phyloP scores from a whole-genome alignment of 2,113 vertebrate genomes.

The Setophaga coronata region DNA sequence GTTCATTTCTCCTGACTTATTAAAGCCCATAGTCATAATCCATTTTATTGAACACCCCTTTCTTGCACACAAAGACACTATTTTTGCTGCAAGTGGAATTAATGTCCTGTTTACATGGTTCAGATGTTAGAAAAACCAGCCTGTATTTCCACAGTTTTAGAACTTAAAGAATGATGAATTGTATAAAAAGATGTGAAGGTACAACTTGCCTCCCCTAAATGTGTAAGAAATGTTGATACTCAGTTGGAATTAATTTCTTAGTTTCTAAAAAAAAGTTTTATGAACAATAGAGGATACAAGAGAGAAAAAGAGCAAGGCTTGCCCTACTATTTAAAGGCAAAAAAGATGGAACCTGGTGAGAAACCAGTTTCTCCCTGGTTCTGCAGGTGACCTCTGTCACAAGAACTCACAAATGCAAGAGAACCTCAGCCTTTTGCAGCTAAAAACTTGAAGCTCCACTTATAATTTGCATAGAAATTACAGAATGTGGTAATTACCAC shows the following conservation, averaged over 20 bases:
- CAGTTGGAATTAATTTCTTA: neutral
- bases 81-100: neutral
- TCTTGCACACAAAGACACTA: neutral
- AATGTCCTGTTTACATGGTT: neutral
- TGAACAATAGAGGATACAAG: neutral
- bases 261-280: neutral
- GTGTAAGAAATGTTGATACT: neutral
- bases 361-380: neutral
- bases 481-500: neutral
- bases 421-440: neutral
- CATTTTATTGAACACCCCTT: neutral
- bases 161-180: neutral
- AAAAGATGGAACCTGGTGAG: neutral
- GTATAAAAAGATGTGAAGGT: neutral
- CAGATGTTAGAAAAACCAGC: neutral
- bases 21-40: neutral
- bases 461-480: constrained; percentile 42
- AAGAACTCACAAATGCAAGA: neutral
- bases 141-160: neutral
- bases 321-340: neutral
- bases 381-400: neutral
- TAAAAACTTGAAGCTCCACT: neutral
- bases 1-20: neutral
- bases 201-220: neutral
- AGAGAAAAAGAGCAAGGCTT: neutral